Base-by-base conservation (phyloP, 2,888 invertebrate species). In the Patella ulyssiponensis region DNA sequence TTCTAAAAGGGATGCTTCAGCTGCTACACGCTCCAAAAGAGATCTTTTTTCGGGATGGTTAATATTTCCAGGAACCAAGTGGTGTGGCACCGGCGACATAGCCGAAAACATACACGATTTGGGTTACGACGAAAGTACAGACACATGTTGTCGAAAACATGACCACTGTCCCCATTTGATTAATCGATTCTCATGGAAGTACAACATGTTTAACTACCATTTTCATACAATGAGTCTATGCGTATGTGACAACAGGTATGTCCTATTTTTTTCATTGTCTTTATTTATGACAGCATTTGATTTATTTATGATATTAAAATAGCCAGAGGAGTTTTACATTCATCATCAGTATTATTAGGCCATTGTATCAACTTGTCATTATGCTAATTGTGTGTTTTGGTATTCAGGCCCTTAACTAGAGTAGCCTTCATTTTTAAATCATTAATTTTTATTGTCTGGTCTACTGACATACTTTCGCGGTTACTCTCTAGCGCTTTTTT, bases 21-120 rank as follows among this genome's bases (percentile, higher is more conserved):
- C 23, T 27, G n/a, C 75, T 23, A 69, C 73, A 23, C 75, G 81
- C 44, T 12, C 64, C 9, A 82, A 79, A 71, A 27, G 82, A n/a
- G 81, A 80, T 53, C 76, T 82, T 44, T 71, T 83, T 27, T 78
- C 82, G 0, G 80, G 81, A 3, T 81, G 81, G 81, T 71, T 82
- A 23, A 83, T 84, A n/a, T 82, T 81, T 70, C 80, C 83, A 14
- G 86, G 86, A n/a, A 87, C 86, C 0, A 84, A 86, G 71, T 86
- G 86, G 86, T 86, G 86, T 70, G 86, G 86, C 0, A 77, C 77
- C 17, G 87, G 87, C 2, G 82, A 86, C 75, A 82, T 82, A 9
- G 86, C 86, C 12, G 81, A 80, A 64, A 70, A 81, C 69, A 80
- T 78, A 53, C 77, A 83, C 14, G 86, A 87, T 76, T 77, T 86